These are phyloP conservation scores for Spongia lamella DNA, from an alignment of 37 sponge, comb jelly and placozoan species.

Conservation along the genomic window DNA sequence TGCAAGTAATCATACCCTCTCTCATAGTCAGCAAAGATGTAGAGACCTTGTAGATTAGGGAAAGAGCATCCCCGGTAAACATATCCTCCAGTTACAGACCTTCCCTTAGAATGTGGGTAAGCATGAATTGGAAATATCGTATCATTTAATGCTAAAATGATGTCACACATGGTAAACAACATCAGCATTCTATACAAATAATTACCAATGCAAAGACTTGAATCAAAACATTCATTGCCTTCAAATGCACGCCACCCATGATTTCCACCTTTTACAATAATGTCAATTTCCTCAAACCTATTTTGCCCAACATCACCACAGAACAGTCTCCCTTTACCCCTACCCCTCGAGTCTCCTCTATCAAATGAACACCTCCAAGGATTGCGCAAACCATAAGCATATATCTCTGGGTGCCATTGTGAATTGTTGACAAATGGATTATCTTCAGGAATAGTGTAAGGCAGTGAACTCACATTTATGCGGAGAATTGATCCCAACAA, in stretches of 20 bases:
- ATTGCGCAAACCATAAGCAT: slow-evolving; percentile 81
- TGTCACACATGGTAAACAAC: no score
- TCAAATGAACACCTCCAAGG: slow-evolving; percentile 82
- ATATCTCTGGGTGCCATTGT: slow-evolving; percentile 55
- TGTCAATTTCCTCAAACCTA: slow-evolving; percentile 75
- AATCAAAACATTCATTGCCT: slow-evolving; percentile 37
- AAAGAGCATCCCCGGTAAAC: slow-evolving; percentile 80
- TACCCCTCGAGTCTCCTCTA: slow-evolving; percentile 62
- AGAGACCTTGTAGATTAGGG: slow-evolving; percentile 67
- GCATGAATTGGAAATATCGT: slow-evolving; percentile 48
- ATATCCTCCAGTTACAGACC: slow-evolving; percentile 80
- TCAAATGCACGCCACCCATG: slow-evolving; percentile 80
- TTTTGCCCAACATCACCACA: slow-evolving; percentile 87
- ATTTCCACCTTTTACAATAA: slow-evolving; percentile 73
- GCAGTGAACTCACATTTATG: no score
- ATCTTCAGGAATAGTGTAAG: slow-evolving; percentile 62
- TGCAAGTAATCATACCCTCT: slow-evolving; percentile 47
- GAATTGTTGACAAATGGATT: slow-evolving; percentile 65
- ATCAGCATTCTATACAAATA: no score
- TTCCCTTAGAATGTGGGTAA: slow-evolving; percentile 50
- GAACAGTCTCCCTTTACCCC: slow-evolving; percentile 64
- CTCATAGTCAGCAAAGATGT: slow-evolving; percentile 74
- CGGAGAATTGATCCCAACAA: no score
- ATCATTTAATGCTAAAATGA: not conserved
- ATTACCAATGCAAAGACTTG: no score